These are phyloP conservation scores for Eriocheir sinensis DNA, from an alignment of 1,140 invertebrate genomes.

Conservation along the genomic window DNA sequence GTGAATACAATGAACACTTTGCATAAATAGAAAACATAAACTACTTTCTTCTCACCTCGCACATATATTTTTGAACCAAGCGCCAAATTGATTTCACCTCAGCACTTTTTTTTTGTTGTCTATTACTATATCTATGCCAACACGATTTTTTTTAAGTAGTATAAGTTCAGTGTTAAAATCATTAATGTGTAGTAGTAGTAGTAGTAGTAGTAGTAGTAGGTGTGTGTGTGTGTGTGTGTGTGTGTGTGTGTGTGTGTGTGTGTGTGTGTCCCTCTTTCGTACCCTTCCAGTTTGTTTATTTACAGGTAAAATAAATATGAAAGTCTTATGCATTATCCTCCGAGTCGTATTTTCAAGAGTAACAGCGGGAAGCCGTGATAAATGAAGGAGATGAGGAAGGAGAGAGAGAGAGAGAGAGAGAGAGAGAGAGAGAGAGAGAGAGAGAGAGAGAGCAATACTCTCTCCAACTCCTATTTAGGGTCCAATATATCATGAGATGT, in stretches of 20 bases:
- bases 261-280: neutral
- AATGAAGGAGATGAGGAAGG: neutral
- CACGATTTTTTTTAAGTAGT: too few relatives aligned
- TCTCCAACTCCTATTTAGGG: constrained; percentile 46
- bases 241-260: constrained; percentile 29
- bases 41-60: too few relatives aligned
- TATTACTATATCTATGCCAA: too few relatives aligned
- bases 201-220: too few relatives aligned
- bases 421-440: neutral
- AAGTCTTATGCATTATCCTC: constrained; percentile 2
- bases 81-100: too few relatives aligned
- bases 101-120: too few relatives aligned
- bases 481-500: constrained; percentile 47
- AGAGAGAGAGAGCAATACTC: neutral
- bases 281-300: neutral
- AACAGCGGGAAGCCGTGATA: neutral
- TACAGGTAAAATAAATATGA: constrained; percentile 8
- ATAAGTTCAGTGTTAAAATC: too few relatives aligned
- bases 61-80: too few relatives aligned
- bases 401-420: neutral
- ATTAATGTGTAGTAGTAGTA: too few relatives aligned
- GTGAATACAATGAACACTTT: too few relatives aligned
- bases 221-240: constrained; percentile 11
- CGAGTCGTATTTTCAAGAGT: neutral
- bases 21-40: too few relatives aligned